Evolutionary conservation across 2,113 vertebrate species (phyloP).

Genomic region (Apteryx owenii): DNA sequence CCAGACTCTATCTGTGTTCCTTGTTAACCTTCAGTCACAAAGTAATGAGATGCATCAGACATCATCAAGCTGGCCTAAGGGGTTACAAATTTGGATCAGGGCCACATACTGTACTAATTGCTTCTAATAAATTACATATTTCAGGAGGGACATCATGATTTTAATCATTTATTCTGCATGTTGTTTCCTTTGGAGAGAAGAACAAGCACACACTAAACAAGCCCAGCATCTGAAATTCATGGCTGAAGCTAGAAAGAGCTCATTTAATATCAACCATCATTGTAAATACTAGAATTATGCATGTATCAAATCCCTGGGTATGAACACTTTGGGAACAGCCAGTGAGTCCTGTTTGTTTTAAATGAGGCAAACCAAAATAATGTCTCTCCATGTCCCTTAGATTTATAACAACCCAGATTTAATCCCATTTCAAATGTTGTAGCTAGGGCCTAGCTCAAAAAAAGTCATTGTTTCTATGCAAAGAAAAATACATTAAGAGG

Average conservation of each 20-base stretch:
- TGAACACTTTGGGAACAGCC: slow-evolving; percentile 35
- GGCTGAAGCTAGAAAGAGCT: slow-evolving; percentile 46
- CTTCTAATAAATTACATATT: slow-evolving; percentile 73
- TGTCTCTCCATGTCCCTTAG: neutral
- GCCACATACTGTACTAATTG: slow-evolving; percentile 66
- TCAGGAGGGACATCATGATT: slow-evolving; percentile 64
- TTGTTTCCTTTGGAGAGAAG: slow-evolving; percentile 63
- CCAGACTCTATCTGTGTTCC: neutral
- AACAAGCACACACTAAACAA: slow-evolving; percentile 48
- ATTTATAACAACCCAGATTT: slow-evolving; percentile 7
- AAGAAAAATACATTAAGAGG: slow-evolving; percentile 8
- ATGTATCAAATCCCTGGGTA: slow-evolving; percentile 33
- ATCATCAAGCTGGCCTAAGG: slow-evolving; percentile 56
- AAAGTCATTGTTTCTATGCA: slow-evolving; percentile 19
- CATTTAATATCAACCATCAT: slow-evolving; percentile 45
- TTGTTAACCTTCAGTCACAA: slow-evolving; percentile 60
- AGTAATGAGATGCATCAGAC: slow-evolving; percentile 67
- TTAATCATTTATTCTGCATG: slow-evolving; percentile 72
- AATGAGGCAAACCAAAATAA: slow-evolving; percentile 22
- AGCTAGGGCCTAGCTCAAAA: neutral
- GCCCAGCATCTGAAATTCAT: slow-evolving; percentile 45
- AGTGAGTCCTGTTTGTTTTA: slow-evolving; percentile 7
- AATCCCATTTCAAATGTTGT: slow-evolving; percentile 25
- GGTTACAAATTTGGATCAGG: slow-evolving; percentile 59
- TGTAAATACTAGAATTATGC: slow-evolving; percentile 51